phyloP scores from a whole-genome alignment of 2,113 vertebrate species.

The Aleadryas rufinucha region DNA sequence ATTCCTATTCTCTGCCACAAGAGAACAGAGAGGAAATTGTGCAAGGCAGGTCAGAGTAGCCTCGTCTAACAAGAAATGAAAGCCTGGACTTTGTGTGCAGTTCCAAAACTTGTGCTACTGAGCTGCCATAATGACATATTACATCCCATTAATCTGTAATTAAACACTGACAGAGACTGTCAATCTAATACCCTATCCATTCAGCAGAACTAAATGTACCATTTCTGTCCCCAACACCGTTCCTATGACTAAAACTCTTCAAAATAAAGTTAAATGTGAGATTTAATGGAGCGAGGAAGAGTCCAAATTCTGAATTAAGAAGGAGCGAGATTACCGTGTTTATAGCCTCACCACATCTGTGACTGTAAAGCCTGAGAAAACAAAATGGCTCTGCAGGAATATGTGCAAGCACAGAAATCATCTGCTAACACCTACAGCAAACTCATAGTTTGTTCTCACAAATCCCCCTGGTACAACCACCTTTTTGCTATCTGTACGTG shows the following conservation, averaged over 20 bases:
- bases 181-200: conserved; percentile 32
- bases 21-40: background rate
- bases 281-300: conserved; percentile 18
- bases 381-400: background rate
- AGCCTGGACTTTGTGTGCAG: background rate
- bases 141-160: conserved; percentile 59
- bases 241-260: conserved; percentile 4
- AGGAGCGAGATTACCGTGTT: background rate
- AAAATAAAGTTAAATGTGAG: conserved; percentile 32
- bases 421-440: background rate
- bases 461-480: background rate
- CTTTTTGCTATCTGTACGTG: background rate
- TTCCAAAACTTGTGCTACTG: background rate
- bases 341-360: background rate
- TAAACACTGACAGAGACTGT: conserved; percentile 41
- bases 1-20: background rate
- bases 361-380: background rate
- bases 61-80: background rate
- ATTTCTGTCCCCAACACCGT: background rate
- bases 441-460: background rate
- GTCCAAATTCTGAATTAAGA: conserved; percentile 5
- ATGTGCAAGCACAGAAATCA: background rate
- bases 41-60: background rate
- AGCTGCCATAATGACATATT: conserved; percentile 50
- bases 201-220: conserved; percentile 47